Evolutionary conservation across 2,113 vertebrate species (phyloP), one percentile per base, ranked within the genome.

Genomic region (Dicaeum eximium): DNA sequence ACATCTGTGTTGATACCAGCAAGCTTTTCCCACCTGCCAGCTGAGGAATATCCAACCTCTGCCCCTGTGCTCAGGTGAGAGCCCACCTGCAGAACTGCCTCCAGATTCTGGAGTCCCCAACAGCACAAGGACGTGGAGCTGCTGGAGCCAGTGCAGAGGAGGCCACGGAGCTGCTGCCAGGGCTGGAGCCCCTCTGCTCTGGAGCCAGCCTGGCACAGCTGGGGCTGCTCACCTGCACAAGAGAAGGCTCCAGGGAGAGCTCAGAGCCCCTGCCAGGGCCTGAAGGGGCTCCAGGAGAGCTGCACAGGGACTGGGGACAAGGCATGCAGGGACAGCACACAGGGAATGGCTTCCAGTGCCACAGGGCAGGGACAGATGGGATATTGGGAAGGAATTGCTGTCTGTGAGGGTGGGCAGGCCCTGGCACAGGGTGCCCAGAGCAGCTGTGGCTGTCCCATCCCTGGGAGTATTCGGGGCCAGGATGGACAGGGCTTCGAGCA

Each of bases 401-500:
- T 0, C 5, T 64, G 66, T 1, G 42, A 88, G 56, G 74, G 56
- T 62, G 40, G 65, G 20, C 2, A 70, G 66, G 21, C 13, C 44
- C 48, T 42, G 57, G 54, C 47, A 1, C n/a, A 70, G n/a, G 57
- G 19, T 57, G 16, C 16, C 35, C 42, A 72, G 35, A 57, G 58
- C 22, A 72, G 67, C 67, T 44, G 42, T 4, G 66, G 50, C 58
- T 72, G 58, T 2, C 18, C 21, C 3, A 72, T 57, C 22, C 57
- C 58, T 57, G 50, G 35, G 0, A 72, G 18, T 37, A 44, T 1
- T 14, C 22, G 3, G 3, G 42, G 27, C 9, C 35, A 23, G 25
- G 10, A 0, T 50, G 37, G 58, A 65, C 0, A 0, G 30, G 24
- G 40, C 13, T 38, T 21, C 57, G 17, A 50, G 3, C 14, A 42